Evolutionary conservation across 2,888 invertebrate species (phyloP).

Genomic region (Rhorus exstirpatorius): DNA sequence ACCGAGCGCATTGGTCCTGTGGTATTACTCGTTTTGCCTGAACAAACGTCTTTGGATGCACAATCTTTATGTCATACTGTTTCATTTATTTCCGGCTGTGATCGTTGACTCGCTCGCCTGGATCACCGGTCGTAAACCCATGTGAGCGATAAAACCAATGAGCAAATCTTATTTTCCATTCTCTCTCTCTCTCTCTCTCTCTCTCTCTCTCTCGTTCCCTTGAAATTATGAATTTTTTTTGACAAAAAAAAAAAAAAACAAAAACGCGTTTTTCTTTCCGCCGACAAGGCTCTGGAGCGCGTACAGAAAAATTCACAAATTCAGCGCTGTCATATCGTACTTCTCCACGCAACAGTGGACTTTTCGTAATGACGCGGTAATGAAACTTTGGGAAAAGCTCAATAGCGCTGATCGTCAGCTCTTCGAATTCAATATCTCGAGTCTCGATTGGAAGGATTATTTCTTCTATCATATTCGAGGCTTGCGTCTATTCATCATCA

Average conservation of each 20-base stretch:
- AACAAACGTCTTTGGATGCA: constrained; percentile 87
- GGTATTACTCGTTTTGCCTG: constrained; percentile 89
- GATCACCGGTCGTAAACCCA: constrained; percentile 88
- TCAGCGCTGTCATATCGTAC: constrained; percentile 91
- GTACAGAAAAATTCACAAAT: constrained; percentile 91
- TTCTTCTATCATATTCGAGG: constrained; percentile 90
- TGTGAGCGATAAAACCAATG: constrained; percentile 86
- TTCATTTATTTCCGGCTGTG: constrained; percentile 89
- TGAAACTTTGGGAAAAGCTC: constrained; percentile 88
- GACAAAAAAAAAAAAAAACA: not conserved
- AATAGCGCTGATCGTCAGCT: constrained; percentile 88
- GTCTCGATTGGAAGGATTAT: constrained; percentile 92
- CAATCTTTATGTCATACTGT: constrained; percentile 87
- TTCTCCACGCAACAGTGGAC: constrained; percentile 93
- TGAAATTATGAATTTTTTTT: constrained; percentile 12
- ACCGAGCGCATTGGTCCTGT: constrained; percentile 88
- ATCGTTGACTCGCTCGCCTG: constrained; percentile 87
- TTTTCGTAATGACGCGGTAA: constrained; percentile 89
- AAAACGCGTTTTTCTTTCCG: constrained; percentile 11
- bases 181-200: not conserved
- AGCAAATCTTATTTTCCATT: constrained; percentile 25
- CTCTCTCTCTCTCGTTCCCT: too few species aligned
- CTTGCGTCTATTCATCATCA: constrained; percentile 91
- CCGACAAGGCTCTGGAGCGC: constrained; percentile 89
- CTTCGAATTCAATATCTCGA: constrained; percentile 91